phyloP scores from a whole-genome alignment of 2,888 invertebrate genomes.

The Folsomia manolachei region DNA sequence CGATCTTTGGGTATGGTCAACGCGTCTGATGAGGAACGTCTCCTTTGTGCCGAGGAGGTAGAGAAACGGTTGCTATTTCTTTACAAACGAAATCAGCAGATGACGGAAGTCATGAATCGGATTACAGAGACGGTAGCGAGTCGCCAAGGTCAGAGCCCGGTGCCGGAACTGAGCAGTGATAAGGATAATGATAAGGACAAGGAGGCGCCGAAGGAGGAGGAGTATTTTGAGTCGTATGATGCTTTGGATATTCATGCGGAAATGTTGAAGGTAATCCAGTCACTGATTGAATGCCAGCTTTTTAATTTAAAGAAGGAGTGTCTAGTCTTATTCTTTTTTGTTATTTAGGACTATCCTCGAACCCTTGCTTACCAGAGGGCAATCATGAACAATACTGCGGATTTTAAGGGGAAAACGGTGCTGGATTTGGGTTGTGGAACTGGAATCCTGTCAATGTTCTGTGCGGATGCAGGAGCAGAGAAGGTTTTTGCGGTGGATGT shows the following conservation, averaged over 20 bases:
- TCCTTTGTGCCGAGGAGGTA: slow-evolving; percentile 50
- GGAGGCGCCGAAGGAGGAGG: slow-evolving; percentile 55
- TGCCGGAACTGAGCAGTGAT: not conserved
- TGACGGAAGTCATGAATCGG: slow-evolving; percentile 59
- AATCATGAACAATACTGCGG: slow-evolving; percentile 68
- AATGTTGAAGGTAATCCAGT: slow-evolving; percentile 73
- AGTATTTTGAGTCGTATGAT: slow-evolving; percentile 77
- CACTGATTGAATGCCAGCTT: not conserved
- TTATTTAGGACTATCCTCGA: slow-evolving; percentile 69
- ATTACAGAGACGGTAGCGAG: not conserved
- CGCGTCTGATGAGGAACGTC: slow-evolving; percentile 62
- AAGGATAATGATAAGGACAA: not conserved
- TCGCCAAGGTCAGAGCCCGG: not conserved
- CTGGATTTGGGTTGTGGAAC: slow-evolving; percentile 98
- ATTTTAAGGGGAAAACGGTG: slow-evolving; percentile 73
- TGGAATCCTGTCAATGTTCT: slow-evolving; percentile 96
- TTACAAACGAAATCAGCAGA: slow-evolving; percentile 62
- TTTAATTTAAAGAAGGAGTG: not conserved
- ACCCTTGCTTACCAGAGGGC: slow-evolving; percentile 85
- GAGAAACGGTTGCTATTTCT: no score
- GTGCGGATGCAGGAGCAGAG: slow-evolving; percentile 87
- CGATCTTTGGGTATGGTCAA: slow-evolving; percentile 53
- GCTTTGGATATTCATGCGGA: slow-evolving; percentile 91
- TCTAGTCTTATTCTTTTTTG: slow-evolving; percentile 15
- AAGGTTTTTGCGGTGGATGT: slow-evolving; percentile 91